These are phyloP conservation scores for Ariopsis seemanni DNA, from an alignment of 2,113 vertebrate genomes.

Conservation along the genomic window DNA sequence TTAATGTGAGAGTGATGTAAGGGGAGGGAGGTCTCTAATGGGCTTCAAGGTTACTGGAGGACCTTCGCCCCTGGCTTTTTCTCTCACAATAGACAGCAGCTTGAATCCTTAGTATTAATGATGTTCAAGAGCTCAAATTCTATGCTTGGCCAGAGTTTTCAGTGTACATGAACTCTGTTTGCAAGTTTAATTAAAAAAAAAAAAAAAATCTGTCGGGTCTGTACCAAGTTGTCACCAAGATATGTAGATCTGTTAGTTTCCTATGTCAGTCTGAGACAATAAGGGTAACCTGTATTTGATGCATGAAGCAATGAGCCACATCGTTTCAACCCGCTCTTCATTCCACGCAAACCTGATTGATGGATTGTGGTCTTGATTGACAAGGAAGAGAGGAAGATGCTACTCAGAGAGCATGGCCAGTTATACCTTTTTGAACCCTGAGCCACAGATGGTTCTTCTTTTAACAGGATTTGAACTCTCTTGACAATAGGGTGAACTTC, in stretches of 20 bases:
- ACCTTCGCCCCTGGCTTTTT: constrained; percentile 46
- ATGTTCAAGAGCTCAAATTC: constrained; percentile 20
- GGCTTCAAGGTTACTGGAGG: constrained; percentile 66
- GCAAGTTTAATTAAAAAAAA: background rate
- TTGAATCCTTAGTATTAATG: constrained; percentile 25
- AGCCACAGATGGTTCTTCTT: background rate
- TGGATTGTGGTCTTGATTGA: background rate
- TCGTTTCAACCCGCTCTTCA: background rate
- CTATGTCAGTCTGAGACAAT: background rate
- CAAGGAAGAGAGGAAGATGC: background rate
- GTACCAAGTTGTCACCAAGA: background rate
- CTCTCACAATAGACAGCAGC: constrained; percentile 16
- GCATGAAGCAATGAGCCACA: background rate
- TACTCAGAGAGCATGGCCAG: background rate
- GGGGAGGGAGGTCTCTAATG: constrained; percentile 59
- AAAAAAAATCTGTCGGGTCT: background rate
- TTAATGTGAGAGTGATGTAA: constrained; percentile 67
- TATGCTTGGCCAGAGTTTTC: background rate
- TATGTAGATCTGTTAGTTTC: background rate
- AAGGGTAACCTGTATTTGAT: background rate
- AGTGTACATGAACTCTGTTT: background rate
- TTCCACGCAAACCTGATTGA: background rate
- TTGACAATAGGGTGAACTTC: background rate
- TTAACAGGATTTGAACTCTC: background rate
- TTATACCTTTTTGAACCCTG: background rate